Conservation (phyloP, 2,888 invertebrate genomes). For the Platycheirus rosarum region DNA sequence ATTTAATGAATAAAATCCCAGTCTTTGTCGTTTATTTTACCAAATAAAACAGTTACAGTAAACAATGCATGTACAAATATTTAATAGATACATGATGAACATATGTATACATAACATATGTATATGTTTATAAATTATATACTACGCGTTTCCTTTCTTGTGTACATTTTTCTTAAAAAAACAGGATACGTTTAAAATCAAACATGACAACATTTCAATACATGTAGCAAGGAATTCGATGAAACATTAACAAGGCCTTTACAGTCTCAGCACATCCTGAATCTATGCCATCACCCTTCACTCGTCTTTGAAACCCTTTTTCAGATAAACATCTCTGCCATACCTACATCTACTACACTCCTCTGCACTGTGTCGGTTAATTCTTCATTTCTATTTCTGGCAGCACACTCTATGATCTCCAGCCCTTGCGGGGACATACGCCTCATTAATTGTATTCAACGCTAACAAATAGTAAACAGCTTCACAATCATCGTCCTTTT, state of each 20-base stretch:
- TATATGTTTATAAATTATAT: too few relatives aligned
- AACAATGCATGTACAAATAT: too few relatives aligned
- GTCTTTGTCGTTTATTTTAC: too few relatives aligned
- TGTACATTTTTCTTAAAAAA: too few relatives aligned
- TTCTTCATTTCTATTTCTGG: constrained; percentile 46
- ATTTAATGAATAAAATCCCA: too few relatives aligned
- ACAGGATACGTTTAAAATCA: too few relatives aligned
- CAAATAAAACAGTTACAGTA: too few relatives aligned
- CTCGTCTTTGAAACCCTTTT: constrained; percentile 2
- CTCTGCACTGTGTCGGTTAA: constrained; percentile 27
- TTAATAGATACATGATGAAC: too few relatives aligned
- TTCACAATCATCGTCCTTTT: constrained; percentile 56
- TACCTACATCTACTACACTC: background rate
- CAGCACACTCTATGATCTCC: constrained; percentile 39
- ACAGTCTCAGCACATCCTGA: constrained; percentile 26
- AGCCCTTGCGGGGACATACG: constrained; percentile 67
- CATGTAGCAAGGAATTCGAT: background rate
- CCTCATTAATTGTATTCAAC: constrained; percentile 71
- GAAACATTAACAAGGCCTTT: constrained; percentile 36
- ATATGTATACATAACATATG: too few relatives aligned
- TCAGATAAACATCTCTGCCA: constrained; percentile 44
- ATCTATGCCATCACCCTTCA: background rate
- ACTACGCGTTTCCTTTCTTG: too few relatives aligned
- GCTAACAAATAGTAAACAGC: constrained; percentile 69
- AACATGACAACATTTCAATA: too few relatives aligned